phyloP scores from a whole-genome alignment of 2,797 vertebrate genomes.

The Phyllotis vaccarum region DNA sequence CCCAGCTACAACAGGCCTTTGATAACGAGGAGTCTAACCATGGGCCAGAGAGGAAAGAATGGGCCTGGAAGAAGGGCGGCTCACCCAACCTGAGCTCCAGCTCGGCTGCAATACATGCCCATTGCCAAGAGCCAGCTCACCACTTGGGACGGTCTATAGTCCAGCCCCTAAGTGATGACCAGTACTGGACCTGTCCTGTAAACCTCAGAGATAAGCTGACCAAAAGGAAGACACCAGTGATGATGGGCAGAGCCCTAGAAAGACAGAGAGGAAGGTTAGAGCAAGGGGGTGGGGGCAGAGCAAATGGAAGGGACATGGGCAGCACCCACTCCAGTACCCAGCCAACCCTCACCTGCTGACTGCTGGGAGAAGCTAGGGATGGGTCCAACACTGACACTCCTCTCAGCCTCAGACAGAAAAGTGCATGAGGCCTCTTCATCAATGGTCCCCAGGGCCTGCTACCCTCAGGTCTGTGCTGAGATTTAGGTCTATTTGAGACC shows the following conservation, averaged over 20 bases:
- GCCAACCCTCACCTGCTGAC: conserved; percentile 84
- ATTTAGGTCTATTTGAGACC: not conserved
- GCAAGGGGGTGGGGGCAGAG: too few species aligned
- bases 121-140: too few species aligned
- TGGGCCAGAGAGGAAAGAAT: not conserved
- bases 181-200: not conserved
- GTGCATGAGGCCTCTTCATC: not conserved
- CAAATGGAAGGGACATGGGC: fast-evolving
- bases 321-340: too few species aligned
- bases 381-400: too few species aligned
- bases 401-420: not conserved
- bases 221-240: not conserved
- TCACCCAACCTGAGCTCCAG: not conserved
- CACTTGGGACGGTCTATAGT: not conserved
- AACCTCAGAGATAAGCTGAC: not conserved
- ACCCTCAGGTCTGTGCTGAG: not conserved
- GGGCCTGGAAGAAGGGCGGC: not conserved
- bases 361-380: not conserved
- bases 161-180: not conserved
- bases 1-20: not conserved
- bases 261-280: not conserved
- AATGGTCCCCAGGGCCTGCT: not conserved
- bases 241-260: not conserved
- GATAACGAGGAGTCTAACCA: not conserved
- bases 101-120: not conserved